These are phyloP conservation scores for Pocillopora damicornis DNA, from an alignment of 64 coral and sea anemone genomes.

Conservation along the genomic window DNA sequence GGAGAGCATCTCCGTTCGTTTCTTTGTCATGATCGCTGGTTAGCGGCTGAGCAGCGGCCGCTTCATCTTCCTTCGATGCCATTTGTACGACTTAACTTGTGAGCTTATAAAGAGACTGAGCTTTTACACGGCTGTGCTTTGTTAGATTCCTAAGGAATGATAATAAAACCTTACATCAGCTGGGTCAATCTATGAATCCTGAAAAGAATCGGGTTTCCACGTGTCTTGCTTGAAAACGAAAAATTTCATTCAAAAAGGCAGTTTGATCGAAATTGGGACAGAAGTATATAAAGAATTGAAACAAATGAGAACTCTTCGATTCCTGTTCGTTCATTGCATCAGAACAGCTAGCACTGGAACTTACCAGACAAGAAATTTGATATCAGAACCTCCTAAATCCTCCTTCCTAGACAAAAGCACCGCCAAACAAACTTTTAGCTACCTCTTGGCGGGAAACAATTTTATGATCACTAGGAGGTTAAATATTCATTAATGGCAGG, in stretches of 20 bases:
- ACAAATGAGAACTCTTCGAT: too few relatives aligned
- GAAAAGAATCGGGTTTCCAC: not conserved
- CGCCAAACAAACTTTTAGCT: not conserved
- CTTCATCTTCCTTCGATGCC: conserved; percentile 60
- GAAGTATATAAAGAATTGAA: too few relatives aligned
- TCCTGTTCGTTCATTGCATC: too few relatives aligned
- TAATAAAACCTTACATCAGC: not conserved
- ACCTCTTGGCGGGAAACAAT: conserved; percentile 13
- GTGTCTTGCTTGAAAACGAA: conserved; percentile 1
- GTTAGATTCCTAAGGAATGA: not conserved
- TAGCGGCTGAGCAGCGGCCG: conserved; percentile 8
- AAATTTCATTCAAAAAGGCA: not conserved
- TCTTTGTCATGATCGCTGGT: conserved; percentile 60
- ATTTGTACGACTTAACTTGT: conserved; percentile 2
- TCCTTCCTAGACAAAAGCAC: not conserved
- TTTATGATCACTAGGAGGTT: not conserved
- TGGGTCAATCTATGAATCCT: not conserved
- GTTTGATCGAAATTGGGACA: too few relatives aligned
- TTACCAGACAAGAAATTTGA: not conserved
- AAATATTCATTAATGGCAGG: not conserved
- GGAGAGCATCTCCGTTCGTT: conserved; percentile 52
- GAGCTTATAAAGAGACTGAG: not conserved
- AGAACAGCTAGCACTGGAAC: too few relatives aligned
- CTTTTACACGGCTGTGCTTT: not conserved
- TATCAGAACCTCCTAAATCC: not conserved